These are phyloP conservation scores for Rattus rattus DNA, from an alignment of 2,113 vertebrate species.

Conservation along the genomic window DNA sequence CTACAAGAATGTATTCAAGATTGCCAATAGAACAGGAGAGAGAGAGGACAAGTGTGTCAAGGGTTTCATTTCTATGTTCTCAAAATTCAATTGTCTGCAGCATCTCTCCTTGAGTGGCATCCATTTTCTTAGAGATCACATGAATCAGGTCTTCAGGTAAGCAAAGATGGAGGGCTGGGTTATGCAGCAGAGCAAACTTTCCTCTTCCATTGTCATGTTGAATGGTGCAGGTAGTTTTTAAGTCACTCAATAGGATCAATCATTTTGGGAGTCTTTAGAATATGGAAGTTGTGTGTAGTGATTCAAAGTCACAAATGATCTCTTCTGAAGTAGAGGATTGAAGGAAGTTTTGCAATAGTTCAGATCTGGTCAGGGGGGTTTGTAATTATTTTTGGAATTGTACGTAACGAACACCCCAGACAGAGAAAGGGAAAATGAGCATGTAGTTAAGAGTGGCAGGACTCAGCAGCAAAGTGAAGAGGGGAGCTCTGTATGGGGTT, in stretches of 20 bases:
- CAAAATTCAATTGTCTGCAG: not conserved
- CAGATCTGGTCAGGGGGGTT: not conserved
- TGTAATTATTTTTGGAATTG: not conserved
- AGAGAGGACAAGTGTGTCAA: not conserved
- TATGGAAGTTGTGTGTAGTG: not conserved
- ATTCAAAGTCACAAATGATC: not conserved
- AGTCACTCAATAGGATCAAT: accelerated
- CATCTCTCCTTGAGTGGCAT: not conserved
- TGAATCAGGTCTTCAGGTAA: not conserved
- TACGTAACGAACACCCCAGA: accelerated
- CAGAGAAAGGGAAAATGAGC: not conserved
- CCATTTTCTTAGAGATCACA: too few species aligned
- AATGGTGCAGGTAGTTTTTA: too few species aligned
- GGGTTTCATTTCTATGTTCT: not conserved
- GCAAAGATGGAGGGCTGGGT: not conserved
- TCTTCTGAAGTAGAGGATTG: not conserved
- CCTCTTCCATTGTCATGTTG: not conserved
- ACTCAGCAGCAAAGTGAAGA: too few species aligned
- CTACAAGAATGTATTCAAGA: not conserved
- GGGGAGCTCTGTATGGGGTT: too few species aligned
- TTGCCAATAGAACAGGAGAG: too few species aligned
- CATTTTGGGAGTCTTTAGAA: accelerated
- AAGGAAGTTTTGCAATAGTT: not conserved
- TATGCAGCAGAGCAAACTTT: not conserved
- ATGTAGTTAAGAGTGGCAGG: not conserved